phyloP scores from a whole-genome alignment of 2,797 vertebrate genomes.

The Phyllotis vaccarum region DNA sequence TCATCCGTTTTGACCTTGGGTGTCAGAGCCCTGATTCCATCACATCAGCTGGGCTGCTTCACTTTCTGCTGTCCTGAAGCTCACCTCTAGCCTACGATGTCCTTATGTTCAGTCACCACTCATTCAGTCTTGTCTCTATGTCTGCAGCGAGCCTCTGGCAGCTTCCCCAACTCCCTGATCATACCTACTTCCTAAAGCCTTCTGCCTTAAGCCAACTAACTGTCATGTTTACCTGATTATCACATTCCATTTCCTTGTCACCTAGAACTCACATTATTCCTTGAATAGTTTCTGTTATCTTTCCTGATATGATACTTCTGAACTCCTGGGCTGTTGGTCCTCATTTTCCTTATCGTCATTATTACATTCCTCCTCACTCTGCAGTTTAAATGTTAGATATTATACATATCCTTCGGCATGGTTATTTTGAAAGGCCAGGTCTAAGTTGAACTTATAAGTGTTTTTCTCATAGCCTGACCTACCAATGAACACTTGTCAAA shows the following conservation, averaged over 20 bases:
- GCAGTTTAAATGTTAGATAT: neutral
- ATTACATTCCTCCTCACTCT: neutral
- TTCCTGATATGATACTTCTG: neutral
- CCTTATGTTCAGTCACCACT: neutral
- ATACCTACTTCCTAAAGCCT: neutral
- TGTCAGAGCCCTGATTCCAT: neutral
- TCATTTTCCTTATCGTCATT: neutral
- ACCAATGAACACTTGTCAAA: neutral
- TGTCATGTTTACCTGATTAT: neutral
- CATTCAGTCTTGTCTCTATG: neutral
- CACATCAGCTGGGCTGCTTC: neutral
- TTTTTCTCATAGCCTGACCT: neutral
- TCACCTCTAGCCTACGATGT: neutral
- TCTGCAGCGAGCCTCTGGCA: neutral
- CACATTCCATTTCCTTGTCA: neutral
- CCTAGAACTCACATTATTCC: neutral
- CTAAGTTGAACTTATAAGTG: neutral
- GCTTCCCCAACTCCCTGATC: neutral
- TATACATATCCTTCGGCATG: neutral
- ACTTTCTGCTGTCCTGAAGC: neutral
- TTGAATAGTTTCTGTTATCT: neutral
- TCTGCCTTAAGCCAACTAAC: neutral
- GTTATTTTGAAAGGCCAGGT: slow-evolving; percentile 2
- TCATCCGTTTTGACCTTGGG: neutral
- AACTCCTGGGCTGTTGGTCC: neutral